Percentiles rank a stretch among this genome's conserved stretches.
Evolutionary conservation across 2,797 vertebrate species (phyloP).

Genomic region (Cyclopterus lumpus): DNA sequence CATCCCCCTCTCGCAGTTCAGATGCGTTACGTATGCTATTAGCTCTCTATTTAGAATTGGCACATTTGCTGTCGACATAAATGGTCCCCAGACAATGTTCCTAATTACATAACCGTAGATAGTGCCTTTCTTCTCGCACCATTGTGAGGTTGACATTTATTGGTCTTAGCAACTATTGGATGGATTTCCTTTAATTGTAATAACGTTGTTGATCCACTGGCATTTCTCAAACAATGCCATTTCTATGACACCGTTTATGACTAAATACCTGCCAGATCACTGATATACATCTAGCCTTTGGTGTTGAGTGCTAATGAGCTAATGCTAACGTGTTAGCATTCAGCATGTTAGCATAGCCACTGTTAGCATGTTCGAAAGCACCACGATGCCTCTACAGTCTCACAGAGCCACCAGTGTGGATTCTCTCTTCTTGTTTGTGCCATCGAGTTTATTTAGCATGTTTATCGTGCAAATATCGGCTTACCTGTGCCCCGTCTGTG

Average conservation of each 20-base stretch:
- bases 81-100: neutral
- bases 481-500: slow-evolving; percentile 3
- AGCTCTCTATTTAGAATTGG: neutral
- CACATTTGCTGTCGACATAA: neutral
- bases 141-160: neutral
- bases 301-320: neutral
- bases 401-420: neutral
- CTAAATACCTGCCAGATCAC: no score
- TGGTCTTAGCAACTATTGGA: neutral
- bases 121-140: neutral
- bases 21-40: neutral
- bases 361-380: neutral
- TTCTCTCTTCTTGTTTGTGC: neutral
- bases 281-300: neutral
- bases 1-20: neutral
- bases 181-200: neutral
- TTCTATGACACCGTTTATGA: neutral
- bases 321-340: neutral
- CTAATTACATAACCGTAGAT: neutral
- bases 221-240: neutral
- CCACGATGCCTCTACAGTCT: neutral
- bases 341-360: neutral
- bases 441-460: no score
- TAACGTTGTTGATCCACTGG: neutral
- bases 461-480: neutral